Conservation (phyloP, 2,888 invertebrate genomes). For the Liodrosophila aerea region DNA sequence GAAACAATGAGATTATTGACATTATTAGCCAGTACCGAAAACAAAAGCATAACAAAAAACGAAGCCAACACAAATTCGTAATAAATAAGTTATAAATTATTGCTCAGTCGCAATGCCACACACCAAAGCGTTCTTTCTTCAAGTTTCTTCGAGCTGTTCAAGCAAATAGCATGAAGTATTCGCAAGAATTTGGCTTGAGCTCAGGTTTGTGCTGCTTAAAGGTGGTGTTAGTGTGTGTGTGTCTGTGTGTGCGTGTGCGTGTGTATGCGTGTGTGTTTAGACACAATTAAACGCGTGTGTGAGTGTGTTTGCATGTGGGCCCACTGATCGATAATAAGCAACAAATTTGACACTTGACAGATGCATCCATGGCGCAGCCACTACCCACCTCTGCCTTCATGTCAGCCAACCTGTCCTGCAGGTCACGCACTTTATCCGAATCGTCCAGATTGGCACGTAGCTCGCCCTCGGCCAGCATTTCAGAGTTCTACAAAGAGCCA, state of each 20-base stretch:
- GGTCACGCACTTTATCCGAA: constrained; percentile 92
- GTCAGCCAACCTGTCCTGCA: constrained; percentile 96
- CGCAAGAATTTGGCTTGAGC: background rate
- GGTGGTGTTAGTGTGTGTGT: background rate
- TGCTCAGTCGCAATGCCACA: too few species aligned
- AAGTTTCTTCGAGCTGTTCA: background rate
- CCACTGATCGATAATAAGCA: constrained; percentile 20
- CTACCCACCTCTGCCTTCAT: constrained; percentile 94
- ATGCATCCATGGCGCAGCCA: background rate
- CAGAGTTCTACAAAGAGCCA: constrained; percentile 89
- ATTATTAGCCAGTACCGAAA: constrained; percentile 25
- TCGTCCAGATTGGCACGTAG: constrained; percentile 92
- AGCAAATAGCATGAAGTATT: too few species aligned
- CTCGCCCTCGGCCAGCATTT: constrained; percentile 96
- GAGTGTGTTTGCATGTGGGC: constrained; percentile 6
- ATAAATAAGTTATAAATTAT: too few species aligned
- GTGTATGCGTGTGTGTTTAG: background rate
- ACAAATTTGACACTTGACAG: constrained; percentile 23
- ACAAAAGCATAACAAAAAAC: constrained; percentile 15
- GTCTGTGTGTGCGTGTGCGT: constrained; percentile 15
- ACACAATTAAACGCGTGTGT: background rate
- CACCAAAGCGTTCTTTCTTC: too few species aligned
- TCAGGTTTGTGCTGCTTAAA: background rate
- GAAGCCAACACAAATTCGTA: background rate
- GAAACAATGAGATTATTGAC: constrained; percentile 46